Percentiles rank a stretch among this genome's conserved stretches.
Evolutionary conservation across 2,797 vertebrate genomes (phyloP).

Genomic region (Sebastes hopkinsi): DNA sequence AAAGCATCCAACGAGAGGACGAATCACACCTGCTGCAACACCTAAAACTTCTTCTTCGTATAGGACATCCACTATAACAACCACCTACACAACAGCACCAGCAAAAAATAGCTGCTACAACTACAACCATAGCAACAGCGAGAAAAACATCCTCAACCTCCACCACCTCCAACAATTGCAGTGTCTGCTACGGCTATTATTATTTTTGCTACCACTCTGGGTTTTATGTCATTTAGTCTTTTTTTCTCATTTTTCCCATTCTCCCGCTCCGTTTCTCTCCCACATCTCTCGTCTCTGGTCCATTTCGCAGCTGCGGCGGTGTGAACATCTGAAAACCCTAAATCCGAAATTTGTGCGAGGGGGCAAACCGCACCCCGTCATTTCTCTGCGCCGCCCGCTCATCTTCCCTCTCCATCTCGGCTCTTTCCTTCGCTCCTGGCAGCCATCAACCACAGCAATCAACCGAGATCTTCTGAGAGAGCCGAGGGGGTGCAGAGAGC

Average conservation of each 20-base stretch:
- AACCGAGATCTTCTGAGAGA: constrained; percentile 52
- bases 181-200: constrained; percentile 21
- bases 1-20: not conserved
- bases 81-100: not conserved
- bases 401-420: constrained; percentile 56
- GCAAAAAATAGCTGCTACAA: not conserved
- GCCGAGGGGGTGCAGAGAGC: constrained; percentile 32
- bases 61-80: not conserved
- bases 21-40: not conserved
- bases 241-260: constrained; percentile 26
- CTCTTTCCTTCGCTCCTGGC: constrained; percentile 43
- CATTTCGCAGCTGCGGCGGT: constrained; percentile 40
- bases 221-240: constrained; percentile 46
- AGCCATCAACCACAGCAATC: constrained; percentile 69
- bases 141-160: constrained; percentile 36
- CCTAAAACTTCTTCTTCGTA: not conserved
- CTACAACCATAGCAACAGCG: not conserved
- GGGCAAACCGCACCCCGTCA: constrained; percentile 51
- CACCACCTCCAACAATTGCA: constrained; percentile 14
- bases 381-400: constrained; percentile 53
- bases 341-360: constrained; percentile 48
- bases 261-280: constrained; percentile 1
- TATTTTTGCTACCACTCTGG: constrained; percentile 33
- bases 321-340: constrained; percentile 53
- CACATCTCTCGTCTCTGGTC: constrained; percentile 9